phyloP scores from a whole-genome alignment of 2,888 invertebrate genomes.

The Oscheius sp. region DNA sequence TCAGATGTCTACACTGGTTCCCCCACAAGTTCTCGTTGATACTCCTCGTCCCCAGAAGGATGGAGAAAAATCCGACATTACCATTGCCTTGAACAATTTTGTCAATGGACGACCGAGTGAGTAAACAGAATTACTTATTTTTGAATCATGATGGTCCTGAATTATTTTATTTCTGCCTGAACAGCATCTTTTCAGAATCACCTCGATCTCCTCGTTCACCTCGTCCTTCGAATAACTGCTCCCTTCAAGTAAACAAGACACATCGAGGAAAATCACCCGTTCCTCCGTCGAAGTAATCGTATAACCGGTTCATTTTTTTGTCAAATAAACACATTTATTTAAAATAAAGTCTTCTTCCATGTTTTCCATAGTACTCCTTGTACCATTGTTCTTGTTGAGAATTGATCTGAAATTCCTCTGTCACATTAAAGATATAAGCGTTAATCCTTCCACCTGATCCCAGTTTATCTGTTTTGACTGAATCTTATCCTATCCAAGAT shows the following conservation, averaged over 20 bases:
- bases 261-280: constrained; percentile 10
- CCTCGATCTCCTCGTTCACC: background rate
- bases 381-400: constrained; percentile 3
- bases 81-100: constrained; percentile 11
- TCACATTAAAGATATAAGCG: no score
- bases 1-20: constrained; percentile 33
- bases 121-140: background rate
- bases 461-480: no score
- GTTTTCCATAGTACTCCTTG: constrained; percentile 5
- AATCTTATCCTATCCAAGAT: no score
- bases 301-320: no score
- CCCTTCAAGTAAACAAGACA: constrained; percentile 1
- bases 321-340: background rate
- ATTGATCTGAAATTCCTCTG: constrained; percentile 1
- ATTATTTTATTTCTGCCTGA: background rate
- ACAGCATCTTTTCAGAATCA: background rate
- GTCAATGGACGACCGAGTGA: constrained; percentile 10
- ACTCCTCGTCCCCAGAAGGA: constrained; percentile 44
- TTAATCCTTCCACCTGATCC: background rate
- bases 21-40: constrained; percentile 48
- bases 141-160: no score
- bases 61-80: constrained; percentile 1
- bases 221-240: background rate
- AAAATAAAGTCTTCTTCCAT: background rate
- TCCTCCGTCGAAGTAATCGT: background rate